Percentiles rank a stretch among this genome's conserved stretches.
phyloP scores from a whole-genome alignment of 1,140 invertebrate genomes.

The Heterodera carotae region DNA sequence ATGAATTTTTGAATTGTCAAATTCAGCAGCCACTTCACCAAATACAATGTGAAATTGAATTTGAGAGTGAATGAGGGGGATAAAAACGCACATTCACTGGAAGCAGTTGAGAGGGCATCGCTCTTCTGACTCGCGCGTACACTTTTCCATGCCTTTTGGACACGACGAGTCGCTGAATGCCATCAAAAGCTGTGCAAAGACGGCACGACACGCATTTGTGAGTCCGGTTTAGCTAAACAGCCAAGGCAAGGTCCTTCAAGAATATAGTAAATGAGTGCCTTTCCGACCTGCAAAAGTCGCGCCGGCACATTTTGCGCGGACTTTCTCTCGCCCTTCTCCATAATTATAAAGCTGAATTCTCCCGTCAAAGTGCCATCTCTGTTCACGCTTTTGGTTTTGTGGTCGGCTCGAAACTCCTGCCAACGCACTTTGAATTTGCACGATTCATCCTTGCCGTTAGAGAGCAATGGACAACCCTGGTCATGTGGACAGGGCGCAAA shows the following conservation, averaged over 20 bases:
- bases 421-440: constrained; percentile 43
- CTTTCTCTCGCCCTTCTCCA: constrained; percentile 46
- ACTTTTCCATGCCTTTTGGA: constrained; percentile 35
- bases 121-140: constrained; percentile 26
- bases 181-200: constrained; percentile 37
- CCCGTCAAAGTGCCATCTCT: constrained; percentile 41
- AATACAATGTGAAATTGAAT: no score
- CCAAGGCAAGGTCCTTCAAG: background rate
- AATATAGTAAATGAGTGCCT: constrained; percentile 28
- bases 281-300: background rate
- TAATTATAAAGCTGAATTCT: constrained; percentile 48
- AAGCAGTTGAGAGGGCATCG: constrained; percentile 28
- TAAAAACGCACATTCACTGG: constrained; percentile 26
- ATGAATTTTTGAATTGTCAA: background rate
- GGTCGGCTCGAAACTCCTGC: constrained; percentile 46
- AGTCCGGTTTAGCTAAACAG: constrained; percentile 30
- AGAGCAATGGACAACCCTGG: constrained; percentile 43
- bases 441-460: constrained; percentile 22
- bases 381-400: constrained; percentile 32
- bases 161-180: constrained; percentile 36
- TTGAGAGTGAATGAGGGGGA: no score
- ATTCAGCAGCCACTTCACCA: background rate
- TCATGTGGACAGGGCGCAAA: constrained; percentile 55
- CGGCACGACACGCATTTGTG: constrained; percentile 34
- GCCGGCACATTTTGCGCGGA: constrained; percentile 3